Evolutionary conservation across 2,113 vertebrate species (phyloP), one percentile per base, ranked within the genome.

Genomic region (Peromyscus maniculatus): DNA sequence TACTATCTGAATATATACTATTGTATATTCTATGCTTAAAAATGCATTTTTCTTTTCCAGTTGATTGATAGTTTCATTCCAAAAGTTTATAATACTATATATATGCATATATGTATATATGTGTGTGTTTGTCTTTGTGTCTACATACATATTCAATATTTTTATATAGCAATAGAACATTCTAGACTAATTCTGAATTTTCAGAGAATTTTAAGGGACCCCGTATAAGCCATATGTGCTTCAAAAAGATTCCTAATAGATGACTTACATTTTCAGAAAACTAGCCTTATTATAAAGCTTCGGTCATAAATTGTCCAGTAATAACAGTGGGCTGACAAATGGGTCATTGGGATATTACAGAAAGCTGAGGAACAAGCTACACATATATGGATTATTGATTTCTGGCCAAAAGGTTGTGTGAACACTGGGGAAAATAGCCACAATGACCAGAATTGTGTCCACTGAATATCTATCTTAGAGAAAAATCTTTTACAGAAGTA

Each of bases 321-420:
- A 72, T 72, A 31, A 33, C 43, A 49, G 8, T 74, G 36, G 26
- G 49, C 43, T 75, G 43, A 74, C 33, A 83, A 66, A 90, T 49
- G 52, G 12, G 24, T 79, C 33, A 83, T 24, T 33, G 55, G 28
- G 66, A 89, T 71, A 62, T n/a, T 72, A 82, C 9, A n/a, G 15
- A 83, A 39, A 57, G 19, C n/a, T 57, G 36, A 82, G 66, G 71
- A 82, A 91, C 16, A 69, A 91, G 36, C 15, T 28, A 39, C 11
- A 74, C 33, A 46, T 16, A n/a, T 82, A 71, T 89, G 52, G 93
- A 74, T 94, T 89, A 94, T 72, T 94, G 78, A 84, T 90, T 90
- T 75, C 69, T 90, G 43, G 52, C 71, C 22, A 80, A 28, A 39
- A 83, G 13, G 17, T 28, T 64, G 43, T 13, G 19, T 57, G 19